Base-by-base conservation (phyloP, 2,888 invertebrate genomes). In the Agrochola circellaris region DNA sequence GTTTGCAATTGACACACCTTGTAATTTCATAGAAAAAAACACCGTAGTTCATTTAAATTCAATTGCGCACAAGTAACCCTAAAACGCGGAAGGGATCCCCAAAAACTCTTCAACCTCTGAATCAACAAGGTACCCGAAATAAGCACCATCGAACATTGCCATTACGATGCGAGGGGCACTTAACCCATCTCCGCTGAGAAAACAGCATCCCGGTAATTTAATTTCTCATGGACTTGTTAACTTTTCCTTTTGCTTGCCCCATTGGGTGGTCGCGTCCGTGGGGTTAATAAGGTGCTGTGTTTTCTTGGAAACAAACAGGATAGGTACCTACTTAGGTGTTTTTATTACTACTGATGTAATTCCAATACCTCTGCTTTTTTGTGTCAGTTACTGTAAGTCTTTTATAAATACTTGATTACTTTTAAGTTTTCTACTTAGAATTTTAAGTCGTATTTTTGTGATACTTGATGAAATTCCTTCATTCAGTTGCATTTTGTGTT, bases 201-300 rank as follows among this genome's bases (percentile, higher is more conserved):
- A 88, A 90, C 86, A 89, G 78, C 85, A 69, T 75, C 34, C 62
- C 54, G 70, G 73, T 89, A 90, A 91, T 90, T 90, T 89, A 89
- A 90, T 91, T 90, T 88, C 86, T 86, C 82, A 78, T 72, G 74
- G 73, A 68, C 76, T 75, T 75, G 73, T 79, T 86, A 84, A 78
- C 67, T 79, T 85, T 76, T 71, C 77, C 69, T 73, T 67, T 73
- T 60, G 45, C 38, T 68, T 58, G 67, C 45, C 48, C 61, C 23
- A 42, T 73, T 65, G 48, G 68, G 54, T 60, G 73, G 75, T 64
- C 26, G 75, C 15, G 48, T 76, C 38, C 20, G 58, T 56, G 23
- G 42, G 75, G 62, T 66, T 66, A 61, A 77, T 77, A 77, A 42
- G 20, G 34, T 42, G 56, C 8, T 42, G 23, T 79, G 67, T 68